Evolutionary conservation across 2,888 invertebrate species (phyloP).

Genomic region (Papilio gigon): DNA sequence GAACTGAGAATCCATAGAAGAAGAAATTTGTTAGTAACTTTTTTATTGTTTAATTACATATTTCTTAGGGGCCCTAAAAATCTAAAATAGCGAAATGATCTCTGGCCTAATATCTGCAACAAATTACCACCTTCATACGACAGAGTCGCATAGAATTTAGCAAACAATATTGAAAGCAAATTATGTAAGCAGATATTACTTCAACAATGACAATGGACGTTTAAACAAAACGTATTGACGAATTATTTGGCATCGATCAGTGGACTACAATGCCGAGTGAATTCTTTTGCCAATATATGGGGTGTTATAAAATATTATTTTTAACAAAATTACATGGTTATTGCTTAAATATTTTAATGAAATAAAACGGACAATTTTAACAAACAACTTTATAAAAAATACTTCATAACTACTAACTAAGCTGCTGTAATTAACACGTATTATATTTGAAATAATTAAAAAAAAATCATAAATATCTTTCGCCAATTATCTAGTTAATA

Average conservation of each 20-base stretch:
- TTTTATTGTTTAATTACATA: neutral
- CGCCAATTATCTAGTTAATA: too few relatives aligned
- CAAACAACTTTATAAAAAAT: too few relatives aligned
- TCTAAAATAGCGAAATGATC: too few relatives aligned
- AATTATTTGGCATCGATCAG: constrained; percentile 52
- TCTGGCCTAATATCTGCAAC: too few relatives aligned
- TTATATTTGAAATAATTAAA: too few relatives aligned
- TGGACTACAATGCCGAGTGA: constrained; percentile 43
- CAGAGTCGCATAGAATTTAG: too few relatives aligned
- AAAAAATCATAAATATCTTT: too few relatives aligned
- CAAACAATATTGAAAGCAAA: constrained; percentile 19
- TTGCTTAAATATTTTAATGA: too few relatives aligned
- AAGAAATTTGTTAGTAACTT: neutral
- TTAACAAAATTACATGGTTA: neutral
- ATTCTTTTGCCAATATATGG: constrained; percentile 48
- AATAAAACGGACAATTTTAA: too few relatives aligned
- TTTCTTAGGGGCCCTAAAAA: neutral
- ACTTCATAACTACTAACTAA: too few relatives aligned
- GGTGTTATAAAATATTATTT: constrained; percentile 34
- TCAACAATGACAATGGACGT: constrained; percentile 28
- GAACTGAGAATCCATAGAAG: constrained; percentile 9
- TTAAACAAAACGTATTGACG: constrained; percentile 46
- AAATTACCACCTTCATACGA: too few relatives aligned
- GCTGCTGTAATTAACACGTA: too few relatives aligned
- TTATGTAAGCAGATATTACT: constrained; percentile 32